Evolutionary conservation across 2,888 invertebrate genomes (phyloP).

Genomic region (Ophion ventricosus): DNA sequence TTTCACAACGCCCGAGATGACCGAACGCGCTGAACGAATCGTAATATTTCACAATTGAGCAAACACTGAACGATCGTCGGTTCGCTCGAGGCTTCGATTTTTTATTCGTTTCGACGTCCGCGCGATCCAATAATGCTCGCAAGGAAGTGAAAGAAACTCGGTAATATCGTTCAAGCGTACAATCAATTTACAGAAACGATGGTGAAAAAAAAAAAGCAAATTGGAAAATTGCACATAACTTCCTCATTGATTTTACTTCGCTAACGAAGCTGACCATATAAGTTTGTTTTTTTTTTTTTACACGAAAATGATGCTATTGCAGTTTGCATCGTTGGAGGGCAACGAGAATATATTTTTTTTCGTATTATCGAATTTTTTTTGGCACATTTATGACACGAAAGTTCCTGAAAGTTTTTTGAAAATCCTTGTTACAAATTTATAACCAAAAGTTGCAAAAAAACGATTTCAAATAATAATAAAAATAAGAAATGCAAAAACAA

Average conservation of each 20-base stretch:
- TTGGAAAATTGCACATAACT: background rate
- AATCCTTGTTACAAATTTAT: no score
- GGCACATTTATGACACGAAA: no score
- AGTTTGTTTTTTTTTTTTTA: background rate
- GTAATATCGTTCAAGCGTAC: background rate
- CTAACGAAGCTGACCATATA: background rate
- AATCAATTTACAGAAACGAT: background rate
- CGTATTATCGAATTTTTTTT: no score
- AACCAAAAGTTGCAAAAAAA: no score
- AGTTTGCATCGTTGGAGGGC: no score
- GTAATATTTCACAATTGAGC: background rate
- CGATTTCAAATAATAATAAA: no score
- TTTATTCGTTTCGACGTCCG: background rate
- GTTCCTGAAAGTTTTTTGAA: no score
- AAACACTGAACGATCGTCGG: background rate
- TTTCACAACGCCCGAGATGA: background rate
- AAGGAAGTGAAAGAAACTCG: background rate
- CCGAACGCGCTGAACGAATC: background rate
- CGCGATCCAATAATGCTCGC: slow-evolving; percentile 7
- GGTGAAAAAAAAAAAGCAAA: background rate
- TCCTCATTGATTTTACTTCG: background rate
- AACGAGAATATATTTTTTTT: no score
- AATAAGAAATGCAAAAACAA: no score
- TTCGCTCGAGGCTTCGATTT: slow-evolving; percentile 6
- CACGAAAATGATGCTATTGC: no score